Evolutionary conservation across 64 coral and sea anemone genomes (phyloP).

Genomic region (Stylophora pistillata): DNA sequence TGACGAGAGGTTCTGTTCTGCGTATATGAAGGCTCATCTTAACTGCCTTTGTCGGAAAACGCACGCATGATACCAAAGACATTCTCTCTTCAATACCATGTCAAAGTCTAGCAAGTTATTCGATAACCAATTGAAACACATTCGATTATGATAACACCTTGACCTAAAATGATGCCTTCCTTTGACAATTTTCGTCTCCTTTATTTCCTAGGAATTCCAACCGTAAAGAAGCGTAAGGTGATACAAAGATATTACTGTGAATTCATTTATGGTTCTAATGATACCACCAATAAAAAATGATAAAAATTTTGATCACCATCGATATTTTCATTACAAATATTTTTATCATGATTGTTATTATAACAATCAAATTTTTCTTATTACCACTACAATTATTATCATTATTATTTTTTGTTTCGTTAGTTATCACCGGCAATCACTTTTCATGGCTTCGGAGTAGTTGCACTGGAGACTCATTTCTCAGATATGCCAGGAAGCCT

Average conservation of each 20-base stretch:
- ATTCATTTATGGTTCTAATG: too few relatives aligned
- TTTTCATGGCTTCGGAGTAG: slow-evolving; percentile 78
- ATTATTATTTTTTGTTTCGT: not conserved
- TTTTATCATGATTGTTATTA: too few relatives aligned
- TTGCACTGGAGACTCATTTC: slow-evolving; percentile 64
- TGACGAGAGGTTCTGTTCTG: too few relatives aligned
- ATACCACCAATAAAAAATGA: too few relatives aligned
- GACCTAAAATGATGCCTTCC: not conserved
- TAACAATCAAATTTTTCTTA: not conserved
- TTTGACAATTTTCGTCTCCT: not conserved
- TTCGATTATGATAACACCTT: not conserved
- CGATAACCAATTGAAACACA: not conserved
- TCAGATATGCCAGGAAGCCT: slow-evolving; percentile 81
- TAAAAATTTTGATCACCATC: too few relatives aligned
- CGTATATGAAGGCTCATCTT: too few relatives aligned
- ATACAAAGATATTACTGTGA: not conserved
- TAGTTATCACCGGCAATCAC: slow-evolving; percentile 77
- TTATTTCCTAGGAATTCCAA: slow-evolving; percentile 19
- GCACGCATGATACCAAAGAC: too few relatives aligned
- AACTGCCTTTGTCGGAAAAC: too few relatives aligned
- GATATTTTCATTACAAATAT: too few relatives aligned
- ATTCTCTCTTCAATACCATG: too few relatives aligned
- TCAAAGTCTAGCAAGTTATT: too few relatives aligned
- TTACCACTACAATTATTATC: not conserved
- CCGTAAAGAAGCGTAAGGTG: slow-evolving; percentile 14